Evolutionary conservation across 2,797 vertebrate genomes (phyloP).

Genomic region (Florisuga fusca): DNA sequence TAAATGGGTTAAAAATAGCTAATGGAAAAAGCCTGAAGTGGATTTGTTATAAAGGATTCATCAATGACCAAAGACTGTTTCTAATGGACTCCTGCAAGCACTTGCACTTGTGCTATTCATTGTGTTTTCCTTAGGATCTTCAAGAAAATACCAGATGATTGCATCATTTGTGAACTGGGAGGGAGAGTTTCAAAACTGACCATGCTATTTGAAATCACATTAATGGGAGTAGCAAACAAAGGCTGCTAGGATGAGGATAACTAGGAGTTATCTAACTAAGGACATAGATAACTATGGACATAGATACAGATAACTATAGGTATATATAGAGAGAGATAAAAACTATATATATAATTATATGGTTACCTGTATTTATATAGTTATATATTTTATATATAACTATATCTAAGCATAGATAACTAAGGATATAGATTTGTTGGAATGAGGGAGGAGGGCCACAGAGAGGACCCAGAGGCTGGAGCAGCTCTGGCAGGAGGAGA

Average conservation of each 20-base stretch:
- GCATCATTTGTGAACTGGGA: neutral
- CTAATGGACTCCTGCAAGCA: neutral
- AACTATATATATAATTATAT: no score
- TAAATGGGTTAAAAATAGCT: conserved; percentile 37
- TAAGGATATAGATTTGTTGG: no score
- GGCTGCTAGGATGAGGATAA: neutral
- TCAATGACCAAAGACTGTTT: conserved; percentile 11
- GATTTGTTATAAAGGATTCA: conserved; percentile 26
- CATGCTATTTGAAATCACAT: neutral
- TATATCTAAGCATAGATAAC: no score
- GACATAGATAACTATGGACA: no score
- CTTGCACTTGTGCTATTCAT: neutral
- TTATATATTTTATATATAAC: no score
- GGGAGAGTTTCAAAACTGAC: neutral
- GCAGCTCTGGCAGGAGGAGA: no score
- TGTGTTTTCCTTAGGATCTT: neutral
- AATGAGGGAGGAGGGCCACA: no score
- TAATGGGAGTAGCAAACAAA: neutral
- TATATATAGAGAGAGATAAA: no score
- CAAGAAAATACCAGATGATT: neutral
- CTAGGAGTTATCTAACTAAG: neutral
- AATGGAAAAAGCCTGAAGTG: neutral
- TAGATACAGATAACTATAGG: no score
- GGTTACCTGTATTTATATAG: no score
- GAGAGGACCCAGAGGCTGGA: no score